These are phyloP conservation scores for Typhlichthys eigenmanni DNA, from an alignment of 2,797 vertebrate genomes.

Conservation along the genomic window DNA sequence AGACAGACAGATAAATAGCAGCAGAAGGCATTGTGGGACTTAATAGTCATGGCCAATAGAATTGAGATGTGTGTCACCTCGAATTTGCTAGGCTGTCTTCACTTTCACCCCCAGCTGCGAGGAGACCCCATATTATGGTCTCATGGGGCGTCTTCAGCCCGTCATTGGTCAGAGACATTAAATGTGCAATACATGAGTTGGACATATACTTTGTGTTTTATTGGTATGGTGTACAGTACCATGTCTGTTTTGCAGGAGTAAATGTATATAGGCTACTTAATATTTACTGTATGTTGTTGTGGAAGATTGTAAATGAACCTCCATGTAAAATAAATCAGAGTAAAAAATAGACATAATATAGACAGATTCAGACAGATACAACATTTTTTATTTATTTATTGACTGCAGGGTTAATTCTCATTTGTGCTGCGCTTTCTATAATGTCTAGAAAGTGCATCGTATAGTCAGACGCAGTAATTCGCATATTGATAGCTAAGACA, in stretches of 20 bases:
- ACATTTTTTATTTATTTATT: neutral
- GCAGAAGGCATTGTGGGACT: slow-evolving; percentile 25
- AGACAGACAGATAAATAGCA: slow-evolving; percentile 15
- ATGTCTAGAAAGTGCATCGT: neutral
- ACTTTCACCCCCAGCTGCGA: slow-evolving; percentile 37
- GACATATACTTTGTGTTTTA: too few relatives aligned
- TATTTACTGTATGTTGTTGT: neutral
- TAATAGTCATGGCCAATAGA: slow-evolving; percentile 35
- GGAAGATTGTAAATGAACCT: neutral
- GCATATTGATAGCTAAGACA: too few relatives aligned
- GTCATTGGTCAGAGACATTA: too few relatives aligned
- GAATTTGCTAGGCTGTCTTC: slow-evolving; percentile 62
- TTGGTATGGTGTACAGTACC: too few relatives aligned
- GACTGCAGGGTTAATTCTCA: neutral
- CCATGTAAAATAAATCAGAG: neutral
- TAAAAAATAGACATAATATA: neutral
- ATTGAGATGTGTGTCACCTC: slow-evolving; percentile 63
- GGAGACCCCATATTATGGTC: neutral
- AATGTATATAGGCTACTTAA: neutral
- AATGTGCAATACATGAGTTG: too few relatives aligned
- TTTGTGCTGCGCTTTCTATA: neutral
- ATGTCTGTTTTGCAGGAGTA: too few relatives aligned
- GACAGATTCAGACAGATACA: too few relatives aligned
- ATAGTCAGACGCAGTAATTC: neutral
- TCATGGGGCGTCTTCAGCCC: neutral